Evolutionary conservation across 1,140 invertebrate species (phyloP).

Genomic region (Heterodera carotae): DNA sequence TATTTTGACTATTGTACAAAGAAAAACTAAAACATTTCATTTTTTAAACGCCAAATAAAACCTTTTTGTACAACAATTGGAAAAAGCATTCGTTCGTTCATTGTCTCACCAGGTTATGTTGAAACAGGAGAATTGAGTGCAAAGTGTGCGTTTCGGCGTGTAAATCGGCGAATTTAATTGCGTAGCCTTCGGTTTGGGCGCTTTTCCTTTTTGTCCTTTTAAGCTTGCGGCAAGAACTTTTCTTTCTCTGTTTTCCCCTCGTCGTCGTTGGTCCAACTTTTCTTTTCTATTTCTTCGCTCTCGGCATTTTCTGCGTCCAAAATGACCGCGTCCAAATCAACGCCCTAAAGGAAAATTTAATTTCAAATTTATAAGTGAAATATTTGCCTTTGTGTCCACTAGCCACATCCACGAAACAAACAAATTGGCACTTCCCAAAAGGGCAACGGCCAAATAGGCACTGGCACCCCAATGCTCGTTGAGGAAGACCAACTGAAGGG

Average conservation of each 20-base stretch:
- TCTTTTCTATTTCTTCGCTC: neutral
- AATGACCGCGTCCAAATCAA: constrained; percentile 23
- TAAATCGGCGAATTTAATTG: too few relatives aligned
- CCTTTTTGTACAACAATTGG: too few relatives aligned
- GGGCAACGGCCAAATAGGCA: constrained; percentile 61
- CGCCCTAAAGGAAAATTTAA: neutral
- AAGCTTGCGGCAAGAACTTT: neutral
- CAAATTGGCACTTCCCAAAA: constrained; percentile 57
- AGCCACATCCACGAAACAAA: constrained; percentile 60
- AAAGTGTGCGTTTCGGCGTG: too few relatives aligned
- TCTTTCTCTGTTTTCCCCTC: neutral
- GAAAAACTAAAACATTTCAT: too few relatives aligned
- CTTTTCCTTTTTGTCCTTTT: neutral
- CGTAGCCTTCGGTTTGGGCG: neutral
- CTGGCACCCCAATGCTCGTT: constrained; percentile 57
- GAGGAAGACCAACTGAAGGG: constrained; percentile 58
- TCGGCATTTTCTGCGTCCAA: constrained; percentile 25
- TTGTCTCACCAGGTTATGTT: too few relatives aligned
- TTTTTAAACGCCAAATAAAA: too few relatives aligned
- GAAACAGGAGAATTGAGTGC: too few relatives aligned
- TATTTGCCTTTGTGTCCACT: constrained; percentile 57
- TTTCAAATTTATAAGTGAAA: neutral
- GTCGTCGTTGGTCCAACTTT: neutral
- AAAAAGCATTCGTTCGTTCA: too few relatives aligned
- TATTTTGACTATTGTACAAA: too few relatives aligned